Evolutionary conservation across 2,797 vertebrate genomes (phyloP).

Genomic region (Molossus molossus): DNA sequence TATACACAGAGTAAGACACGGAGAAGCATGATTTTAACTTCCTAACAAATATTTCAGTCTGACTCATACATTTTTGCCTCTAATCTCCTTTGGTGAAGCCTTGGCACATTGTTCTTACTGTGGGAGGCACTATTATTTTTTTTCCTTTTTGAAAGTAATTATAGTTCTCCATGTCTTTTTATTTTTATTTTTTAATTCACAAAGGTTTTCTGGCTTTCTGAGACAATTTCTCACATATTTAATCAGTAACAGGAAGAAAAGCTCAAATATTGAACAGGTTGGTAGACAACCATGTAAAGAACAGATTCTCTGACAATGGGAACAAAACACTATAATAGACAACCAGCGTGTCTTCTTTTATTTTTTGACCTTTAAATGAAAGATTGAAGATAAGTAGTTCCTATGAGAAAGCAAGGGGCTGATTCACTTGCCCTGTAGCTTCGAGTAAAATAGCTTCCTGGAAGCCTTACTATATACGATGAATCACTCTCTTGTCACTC

Average conservation of each 20-base stretch:
- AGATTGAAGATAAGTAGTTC: constrained; percentile 91
- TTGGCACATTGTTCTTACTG: constrained; percentile 59
- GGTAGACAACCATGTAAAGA: constrained; percentile 80
- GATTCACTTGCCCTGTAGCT: constrained; percentile 90
- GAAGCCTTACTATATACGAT: constrained; percentile 89
- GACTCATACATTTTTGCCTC: constrained; percentile 60
- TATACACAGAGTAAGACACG: not conserved
- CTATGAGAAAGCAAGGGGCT: constrained; percentile 90
- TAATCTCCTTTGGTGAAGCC: constrained; percentile 61
- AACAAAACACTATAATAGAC: constrained; percentile 85
- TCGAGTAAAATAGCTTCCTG: constrained; percentile 89
- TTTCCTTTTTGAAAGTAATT: constrained; percentile 39
- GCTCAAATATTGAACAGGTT: constrained; percentile 69
- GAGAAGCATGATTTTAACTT: constrained; percentile 34
- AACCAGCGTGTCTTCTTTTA: constrained; percentile 84
- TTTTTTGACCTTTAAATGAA: constrained; percentile 93
- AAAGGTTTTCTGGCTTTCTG: constrained; percentile 66
- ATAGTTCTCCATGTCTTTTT: constrained; percentile 38
- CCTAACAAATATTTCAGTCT: constrained; percentile 67
- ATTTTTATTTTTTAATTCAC: constrained; percentile 76
- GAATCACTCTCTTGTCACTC: constrained; percentile 89
- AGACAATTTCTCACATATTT: constrained; percentile 82
- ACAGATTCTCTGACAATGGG: constrained; percentile 75
- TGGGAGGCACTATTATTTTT: not conserved
- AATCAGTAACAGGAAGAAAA: constrained; percentile 42